phyloP scores from a whole-genome alignment of 2,113 vertebrate species.

The Phrynosoma platyrhinos region DNA sequence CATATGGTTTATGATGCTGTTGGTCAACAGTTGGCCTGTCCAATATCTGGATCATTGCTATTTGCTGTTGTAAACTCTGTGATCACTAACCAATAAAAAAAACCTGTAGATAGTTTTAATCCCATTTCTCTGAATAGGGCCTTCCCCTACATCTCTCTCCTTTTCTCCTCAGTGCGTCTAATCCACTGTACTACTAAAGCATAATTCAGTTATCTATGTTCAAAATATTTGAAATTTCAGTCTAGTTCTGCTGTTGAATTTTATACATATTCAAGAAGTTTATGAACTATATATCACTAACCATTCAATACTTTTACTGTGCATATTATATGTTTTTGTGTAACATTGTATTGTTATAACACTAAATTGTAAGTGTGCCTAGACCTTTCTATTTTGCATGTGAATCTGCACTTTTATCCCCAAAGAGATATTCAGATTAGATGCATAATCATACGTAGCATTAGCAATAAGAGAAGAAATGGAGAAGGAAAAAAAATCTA shows the following conservation, averaged over 20 bases:
- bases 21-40: background rate
- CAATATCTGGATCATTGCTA: background rate
- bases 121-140: background rate
- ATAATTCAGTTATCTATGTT: background rate
- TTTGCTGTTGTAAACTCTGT: background rate
- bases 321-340: background rate
- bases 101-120: background rate
- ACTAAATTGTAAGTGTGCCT: background rate
- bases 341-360: slow-evolving; percentile 11
- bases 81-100: background rate
- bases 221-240: background rate
- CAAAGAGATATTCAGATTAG: slow-evolving; percentile 29
- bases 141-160: no score
- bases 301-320: background rate
- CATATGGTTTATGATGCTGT: background rate
- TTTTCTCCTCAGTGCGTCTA: background rate
- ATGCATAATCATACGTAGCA: background rate
- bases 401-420: background rate
- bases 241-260: background rate
- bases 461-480: slow-evolving; percentile 1
- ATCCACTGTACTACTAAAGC: background rate
- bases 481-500: background rate
- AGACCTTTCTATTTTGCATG: slow-evolving; percentile 28
- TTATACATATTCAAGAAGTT: background rate
- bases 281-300: background rate